Percentiles rank a stretch among this genome's conserved stretches.
These are phyloP conservation scores for Lasioglossum calceatum DNA, from an alignment of 2,888 invertebrate genomes.

Conservation along the genomic window DNA sequence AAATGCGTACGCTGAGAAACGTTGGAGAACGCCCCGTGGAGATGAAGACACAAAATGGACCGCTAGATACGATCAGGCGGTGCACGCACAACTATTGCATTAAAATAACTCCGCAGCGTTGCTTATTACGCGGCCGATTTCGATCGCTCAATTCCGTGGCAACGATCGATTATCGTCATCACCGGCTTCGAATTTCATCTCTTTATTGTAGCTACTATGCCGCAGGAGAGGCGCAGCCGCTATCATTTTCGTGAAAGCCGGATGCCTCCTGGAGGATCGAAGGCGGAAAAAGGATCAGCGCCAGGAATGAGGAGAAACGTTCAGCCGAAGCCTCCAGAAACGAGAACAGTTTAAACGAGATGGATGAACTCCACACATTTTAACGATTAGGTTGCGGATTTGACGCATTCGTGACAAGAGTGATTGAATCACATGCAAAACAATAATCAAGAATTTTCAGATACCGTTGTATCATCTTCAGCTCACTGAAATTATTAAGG, in stretches of 20 bases:
- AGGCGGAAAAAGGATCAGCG: constrained; percentile 40
- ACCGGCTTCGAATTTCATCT: constrained; percentile 49
- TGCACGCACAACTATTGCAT: constrained; percentile 31
- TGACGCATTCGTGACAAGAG: too few species aligned
- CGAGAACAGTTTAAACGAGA: background rate
- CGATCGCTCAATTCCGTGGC: constrained; percentile 53
- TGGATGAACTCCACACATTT: background rate
- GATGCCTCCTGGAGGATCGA: constrained; percentile 43
- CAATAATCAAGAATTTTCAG: too few species aligned
- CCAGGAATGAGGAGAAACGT: constrained; percentile 1
- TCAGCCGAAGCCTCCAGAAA: background rate
- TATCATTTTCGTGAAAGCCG: constrained; percentile 76
- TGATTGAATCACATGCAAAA: too few species aligned
- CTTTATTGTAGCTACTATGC: constrained; percentile 52
- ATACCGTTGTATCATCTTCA: background rate
- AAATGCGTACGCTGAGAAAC: background rate
- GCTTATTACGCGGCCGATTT: constrained; percentile 51
- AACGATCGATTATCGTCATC: constrained; percentile 64
- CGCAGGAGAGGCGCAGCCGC: constrained; percentile 55
- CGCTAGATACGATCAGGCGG: constrained; percentile 24
- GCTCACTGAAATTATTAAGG: background rate
- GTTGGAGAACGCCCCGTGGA: background rate
- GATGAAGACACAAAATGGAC: constrained; percentile 22
- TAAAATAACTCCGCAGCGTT: constrained; percentile 26
- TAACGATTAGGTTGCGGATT: background rate